These are phyloP conservation scores for Busseola fusca DNA, from an alignment of 2,888 invertebrate genomes.

Conservation along the genomic window DNA sequence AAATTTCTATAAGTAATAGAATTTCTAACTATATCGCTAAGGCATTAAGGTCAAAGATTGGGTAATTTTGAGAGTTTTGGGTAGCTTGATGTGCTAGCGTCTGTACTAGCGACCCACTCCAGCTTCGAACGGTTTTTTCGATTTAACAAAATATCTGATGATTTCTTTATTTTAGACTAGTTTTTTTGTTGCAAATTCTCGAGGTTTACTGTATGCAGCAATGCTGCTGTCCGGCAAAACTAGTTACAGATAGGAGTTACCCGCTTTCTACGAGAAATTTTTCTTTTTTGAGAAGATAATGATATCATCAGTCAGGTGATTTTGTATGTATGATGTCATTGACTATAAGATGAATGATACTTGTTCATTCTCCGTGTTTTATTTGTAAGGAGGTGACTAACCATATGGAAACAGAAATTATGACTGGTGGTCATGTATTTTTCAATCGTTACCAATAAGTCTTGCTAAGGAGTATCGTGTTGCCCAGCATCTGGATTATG, in stretches of 20 bases:
- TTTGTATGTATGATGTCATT: conserved; percentile 15
- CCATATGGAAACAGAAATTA: not conserved
- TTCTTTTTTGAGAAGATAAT: not conserved
- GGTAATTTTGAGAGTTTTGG: too few species aligned
- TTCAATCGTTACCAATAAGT: too few species aligned
- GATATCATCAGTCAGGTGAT: conserved; percentile 11
- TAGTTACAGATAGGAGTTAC: not conserved
- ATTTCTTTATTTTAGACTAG: not conserved
- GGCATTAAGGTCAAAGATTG: too few species aligned
- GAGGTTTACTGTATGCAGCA: not conserved
- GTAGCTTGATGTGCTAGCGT: too few species aligned
- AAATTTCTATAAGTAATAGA: too few species aligned
- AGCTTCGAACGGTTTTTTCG: too few species aligned
- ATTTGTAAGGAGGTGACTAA: not conserved
- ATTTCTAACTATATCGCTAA: too few species aligned
- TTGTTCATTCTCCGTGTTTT: not conserved
- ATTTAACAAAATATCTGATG: not conserved
- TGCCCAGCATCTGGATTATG: not conserved
- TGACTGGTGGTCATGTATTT: not conserved
- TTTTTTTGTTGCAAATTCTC: not conserved
- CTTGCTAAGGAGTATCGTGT: not conserved
- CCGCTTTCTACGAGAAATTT: not conserved
- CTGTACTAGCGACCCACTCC: too few species aligned
- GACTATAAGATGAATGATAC: not conserved
- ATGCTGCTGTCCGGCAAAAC: too few species aligned